Base-by-base conservation (phyloP, 2,888 invertebrate genomes). In the Chrysotoxum bicinctum region DNA sequence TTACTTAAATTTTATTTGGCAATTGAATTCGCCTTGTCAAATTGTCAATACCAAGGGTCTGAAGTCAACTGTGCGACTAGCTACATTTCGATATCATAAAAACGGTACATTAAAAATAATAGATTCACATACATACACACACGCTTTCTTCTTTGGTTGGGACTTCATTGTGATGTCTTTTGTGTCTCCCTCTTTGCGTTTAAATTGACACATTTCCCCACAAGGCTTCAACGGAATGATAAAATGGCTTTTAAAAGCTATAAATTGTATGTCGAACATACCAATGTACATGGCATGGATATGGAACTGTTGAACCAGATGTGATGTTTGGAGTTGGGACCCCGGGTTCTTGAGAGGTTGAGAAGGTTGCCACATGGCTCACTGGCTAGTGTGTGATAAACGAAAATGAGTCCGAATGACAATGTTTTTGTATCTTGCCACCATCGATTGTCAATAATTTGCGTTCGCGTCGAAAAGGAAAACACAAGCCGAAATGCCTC, bases 371-470 rank as follows among this genome's bases (percentile, higher is more conserved):
- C 12, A 43, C 3, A 35, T 30, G 62, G 62, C 30, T 43, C n/a
- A 54, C 35, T 68, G 66, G 45, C 66, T 66, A 72, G 21, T 30
- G 26, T 37, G 52, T 66, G 81, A 78, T 78, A 78, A 73, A 62
- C 62, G 69, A 79, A 72, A 64, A 62, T 78, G 48, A 69, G 26
- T 56, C 40, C 78, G 62, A 83, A 64, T 69, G 62, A 79, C 83
- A 83, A 79, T 79, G 79, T 75, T 66, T 68, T 78, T 40, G 54
- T 60, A 69, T 74, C 45, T 43, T 58, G 64, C 64, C 69, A 64
- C 83, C 74, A 83, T 79, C 74, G 83, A 83, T 74, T 79, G 83
- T 79, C 83, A 79, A 83, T 79, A 83, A 79, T 83, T 79, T 83
- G 64, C 73, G 37, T 74, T 75, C 54, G 32, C 62, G 19, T 14